Evolutionary conservation across 1,140 invertebrate genomes (phyloP), one percentile per base, ranked within the genome.

Genomic region (Latrodectus geometricus): DNA sequence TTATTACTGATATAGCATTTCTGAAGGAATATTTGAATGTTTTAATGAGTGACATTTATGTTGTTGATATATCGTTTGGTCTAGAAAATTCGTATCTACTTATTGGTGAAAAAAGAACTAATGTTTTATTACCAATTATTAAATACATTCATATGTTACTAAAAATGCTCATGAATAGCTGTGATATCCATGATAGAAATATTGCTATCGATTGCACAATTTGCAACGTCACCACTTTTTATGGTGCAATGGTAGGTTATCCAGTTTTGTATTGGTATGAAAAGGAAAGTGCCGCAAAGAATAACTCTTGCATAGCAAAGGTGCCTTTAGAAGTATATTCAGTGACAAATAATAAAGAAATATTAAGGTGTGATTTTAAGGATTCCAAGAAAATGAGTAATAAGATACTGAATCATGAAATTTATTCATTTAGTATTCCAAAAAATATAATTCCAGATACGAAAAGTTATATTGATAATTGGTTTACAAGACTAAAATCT

Each of bases 221-320:
- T 61, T 48, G 56, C 15, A 84, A 84, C 23, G 9, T 52, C 11
- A 84, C 56, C 9, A 76, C 82, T 17, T 35, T 84, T 20, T 76
- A 54, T 54, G 82, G 82, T 17, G 49, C 52, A 50, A 20, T 84
- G 14, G 14, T 84, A 7, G 61, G 82, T 54, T 84, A 84, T 54
- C 82, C 82, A 68, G 82, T 84, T n/a, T 20, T 84, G 15, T 84
- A 84, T 21, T 84, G 82, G 82, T 84, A 76, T 48, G 21, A 7
- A 8, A 4, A 35, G 15, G 72, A 84, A 48, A 52, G 11, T 17
- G 48, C 72, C n/a, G 15, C 75, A 68, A 14, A 9, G n/a, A 70
- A 68, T 48, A 76, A 68, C n/a, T 23, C 48, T 4, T 84, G 82
- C 17, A 21, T 84, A 12, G 68, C 82, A 52, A 84, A 76, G 82